A percentile compares a stretch with the other conserved stretches of the same genome.
phyloP scores from a whole-genome alignment of 2,888 invertebrate species.

The Latheticus oryzae region DNA sequence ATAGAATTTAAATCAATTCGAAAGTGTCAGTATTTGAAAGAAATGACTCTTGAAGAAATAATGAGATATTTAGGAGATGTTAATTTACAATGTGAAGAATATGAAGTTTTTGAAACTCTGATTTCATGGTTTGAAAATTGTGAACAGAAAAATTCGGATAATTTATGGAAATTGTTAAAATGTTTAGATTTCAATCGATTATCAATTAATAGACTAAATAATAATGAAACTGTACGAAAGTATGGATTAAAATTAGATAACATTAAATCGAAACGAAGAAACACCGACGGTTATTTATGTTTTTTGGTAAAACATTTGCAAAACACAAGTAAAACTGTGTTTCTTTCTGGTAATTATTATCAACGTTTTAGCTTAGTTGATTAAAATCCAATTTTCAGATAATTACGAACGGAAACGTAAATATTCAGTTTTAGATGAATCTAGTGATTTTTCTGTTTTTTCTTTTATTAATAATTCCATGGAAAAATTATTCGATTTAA shows the following conservation, averaged over 20 bases:
- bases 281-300: constrained; percentile 44
- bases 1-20: constrained; percentile 57
- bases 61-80: constrained; percentile 60
- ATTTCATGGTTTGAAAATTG: constrained; percentile 59
- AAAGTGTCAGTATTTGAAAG: constrained; percentile 53
- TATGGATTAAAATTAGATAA: too few relatives aligned
- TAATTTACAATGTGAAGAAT: constrained; percentile 56
- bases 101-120: constrained; percentile 59
- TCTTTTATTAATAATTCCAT: neutral
- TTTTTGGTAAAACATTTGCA: constrained; percentile 38
- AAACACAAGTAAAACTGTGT: neutral
- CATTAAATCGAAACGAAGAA: constrained; percentile 43
- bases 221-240: constrained; percentile 55
- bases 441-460: neutral
- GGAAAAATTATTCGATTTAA: constrained; percentile 1
- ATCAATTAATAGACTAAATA: constrained; percentile 50
- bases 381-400: too few relatives aligned
- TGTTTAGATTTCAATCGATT: constrained; percentile 58
- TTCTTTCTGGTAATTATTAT: neutral
- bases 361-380: neutral
- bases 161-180: constrained; percentile 55
- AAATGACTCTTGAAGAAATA: constrained; percentile 57
- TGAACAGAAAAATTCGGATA: constrained; percentile 33
- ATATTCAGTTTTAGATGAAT: too few relatives aligned
- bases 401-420: too few relatives aligned